Evolutionary conservation across 2,888 invertebrate genomes (phyloP).

Genomic region (Lasius fuliginosus): DNA sequence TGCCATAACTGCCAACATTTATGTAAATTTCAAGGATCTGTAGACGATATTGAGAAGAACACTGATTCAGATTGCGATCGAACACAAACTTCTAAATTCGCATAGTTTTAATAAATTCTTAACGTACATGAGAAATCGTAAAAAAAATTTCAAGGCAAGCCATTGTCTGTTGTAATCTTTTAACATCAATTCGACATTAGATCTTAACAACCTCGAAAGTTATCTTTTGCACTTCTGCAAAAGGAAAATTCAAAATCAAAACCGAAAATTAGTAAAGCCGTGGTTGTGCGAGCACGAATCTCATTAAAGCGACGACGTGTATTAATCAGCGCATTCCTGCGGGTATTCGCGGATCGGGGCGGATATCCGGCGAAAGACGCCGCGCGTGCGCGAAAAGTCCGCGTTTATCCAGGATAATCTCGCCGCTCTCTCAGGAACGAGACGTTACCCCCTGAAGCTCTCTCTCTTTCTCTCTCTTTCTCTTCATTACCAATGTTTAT

Average conservation of each 20-base stretch:
- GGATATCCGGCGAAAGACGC: constrained; percentile 22
- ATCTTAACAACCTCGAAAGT: constrained; percentile 1
- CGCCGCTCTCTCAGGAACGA: constrained; percentile 33
- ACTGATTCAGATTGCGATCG: neutral
- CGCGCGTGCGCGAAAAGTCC: neutral
- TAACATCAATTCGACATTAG: too few species aligned
- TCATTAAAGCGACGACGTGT: constrained; percentile 34
- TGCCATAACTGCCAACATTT: neutral
- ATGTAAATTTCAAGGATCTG: constrained; percentile 5
- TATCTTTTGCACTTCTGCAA: neutral
- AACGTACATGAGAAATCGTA: too few species aligned
- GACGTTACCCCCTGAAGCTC: neutral
- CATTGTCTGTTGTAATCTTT: too few species aligned
- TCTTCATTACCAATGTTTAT: constrained; percentile 46
- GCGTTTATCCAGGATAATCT: constrained; percentile 39
- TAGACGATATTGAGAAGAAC: neutral
- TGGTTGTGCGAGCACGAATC: neutral
- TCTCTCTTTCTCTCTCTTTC: neutral
- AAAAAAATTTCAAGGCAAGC: too few species aligned
- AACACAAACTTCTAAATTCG: neutral
- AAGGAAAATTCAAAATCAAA: too few species aligned
- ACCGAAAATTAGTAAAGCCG: constrained; percentile 1
- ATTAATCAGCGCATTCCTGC: constrained; percentile 28
- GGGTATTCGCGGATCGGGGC: constrained; percentile 12
- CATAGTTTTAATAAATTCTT: constrained; percentile 3